Conservation (phyloP, 2,797 vertebrate species). For the Pipistrellus kuhlii region DNA sequence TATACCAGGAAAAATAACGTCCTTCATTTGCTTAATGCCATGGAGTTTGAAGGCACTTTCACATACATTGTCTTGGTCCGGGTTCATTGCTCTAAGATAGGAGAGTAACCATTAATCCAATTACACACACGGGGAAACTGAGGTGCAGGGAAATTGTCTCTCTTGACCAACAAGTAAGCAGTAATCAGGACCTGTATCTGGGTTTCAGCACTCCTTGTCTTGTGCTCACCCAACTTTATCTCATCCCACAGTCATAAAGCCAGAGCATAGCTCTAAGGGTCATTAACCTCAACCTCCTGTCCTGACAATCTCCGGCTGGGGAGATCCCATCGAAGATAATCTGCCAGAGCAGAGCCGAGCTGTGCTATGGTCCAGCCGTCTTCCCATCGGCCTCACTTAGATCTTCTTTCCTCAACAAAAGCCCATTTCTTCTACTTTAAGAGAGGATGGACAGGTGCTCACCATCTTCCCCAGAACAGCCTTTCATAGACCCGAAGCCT, state of each 20-base stretch:
- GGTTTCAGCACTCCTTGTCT: background rate
- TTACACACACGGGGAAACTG: background rate
- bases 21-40: slow-evolving; percentile 12
- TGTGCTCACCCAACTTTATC: background rate
- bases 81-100: background rate
- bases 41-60: background rate
- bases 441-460: slow-evolving; percentile 51
- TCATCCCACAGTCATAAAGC: background rate
- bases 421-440: background rate
- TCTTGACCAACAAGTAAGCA: background rate
- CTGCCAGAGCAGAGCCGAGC: background rate
- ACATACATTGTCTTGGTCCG: background rate
- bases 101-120: background rate
- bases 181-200: background rate
- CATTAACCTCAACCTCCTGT: background rate
- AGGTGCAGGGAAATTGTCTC: background rate
- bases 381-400: background rate
- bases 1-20: slow-evolving; percentile 68
- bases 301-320: rapidly evolving
- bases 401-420: slow-evolving; percentile 50
- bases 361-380: rapidly evolving
- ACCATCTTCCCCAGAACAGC: slow-evolving; percentile 32
- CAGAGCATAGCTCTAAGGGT: background rate
- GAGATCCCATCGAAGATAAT: background rate
- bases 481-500: background rate